Evolutionary conservation across 2,888 invertebrate species (phyloP).

Genomic region (Mycalesis mineus): DNA sequence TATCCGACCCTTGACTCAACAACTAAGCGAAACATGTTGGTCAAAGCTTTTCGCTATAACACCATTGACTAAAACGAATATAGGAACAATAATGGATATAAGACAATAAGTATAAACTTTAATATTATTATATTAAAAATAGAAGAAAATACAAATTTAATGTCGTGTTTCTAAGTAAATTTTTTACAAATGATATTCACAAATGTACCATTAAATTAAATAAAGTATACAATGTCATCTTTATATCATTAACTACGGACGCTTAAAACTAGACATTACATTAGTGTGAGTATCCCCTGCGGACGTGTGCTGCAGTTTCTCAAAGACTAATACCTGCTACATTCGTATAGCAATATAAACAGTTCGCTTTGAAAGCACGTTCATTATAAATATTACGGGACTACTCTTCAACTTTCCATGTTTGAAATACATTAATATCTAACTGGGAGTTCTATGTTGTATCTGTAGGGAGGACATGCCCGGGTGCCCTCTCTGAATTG

Average conservation of each 20-base stretch:
- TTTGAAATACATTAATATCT: neutral
- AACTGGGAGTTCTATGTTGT: neutral
- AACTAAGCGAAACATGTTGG: too few relatives aligned
- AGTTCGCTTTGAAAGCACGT: slow-evolving; percentile 1
- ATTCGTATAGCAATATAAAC: neutral
- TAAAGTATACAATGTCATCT: too few relatives aligned
- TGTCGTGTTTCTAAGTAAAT: too few relatives aligned
- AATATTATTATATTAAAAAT: too few relatives aligned
- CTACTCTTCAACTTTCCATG: neutral
- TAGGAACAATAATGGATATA: too few relatives aligned
- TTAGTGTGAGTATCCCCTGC: neutral
- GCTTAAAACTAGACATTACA: neutral
- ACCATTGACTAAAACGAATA: too few relatives aligned
- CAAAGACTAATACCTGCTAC: neutral
- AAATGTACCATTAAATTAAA: too few relatives aligned
- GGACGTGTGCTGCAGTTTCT: neutral
- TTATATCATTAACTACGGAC: neutral
- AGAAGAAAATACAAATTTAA: too few relatives aligned
- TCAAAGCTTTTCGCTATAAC: too few relatives aligned
- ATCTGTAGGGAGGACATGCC: neutral
- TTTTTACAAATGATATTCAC: too few relatives aligned
- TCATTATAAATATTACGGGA: slow-evolving; percentile 4
- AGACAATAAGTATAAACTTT: too few relatives aligned
- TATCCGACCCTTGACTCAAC: too few relatives aligned
- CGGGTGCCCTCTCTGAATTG: neutral